Evolutionary conservation across 2,888 invertebrate genomes (phyloP), one percentile per base, ranked within the genome.

Genomic region (Laothoe populi): DNA sequence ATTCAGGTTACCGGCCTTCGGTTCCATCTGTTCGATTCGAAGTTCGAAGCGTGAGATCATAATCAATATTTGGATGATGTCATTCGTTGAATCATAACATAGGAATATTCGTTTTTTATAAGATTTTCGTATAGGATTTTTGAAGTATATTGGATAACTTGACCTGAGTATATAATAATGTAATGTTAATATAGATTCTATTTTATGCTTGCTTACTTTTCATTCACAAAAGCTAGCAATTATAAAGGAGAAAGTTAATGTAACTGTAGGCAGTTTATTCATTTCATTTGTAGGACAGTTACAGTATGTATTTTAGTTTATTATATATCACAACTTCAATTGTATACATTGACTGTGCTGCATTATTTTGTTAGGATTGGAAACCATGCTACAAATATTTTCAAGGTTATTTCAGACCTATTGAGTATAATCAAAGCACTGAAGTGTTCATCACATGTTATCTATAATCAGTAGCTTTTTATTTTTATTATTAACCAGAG

Each of bases 21-120:
- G 13, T 38, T 48, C 38, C 21, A 35, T 42, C 21, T 49, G 24
- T 42, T 42, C 24, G 11, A 10, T 42, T 42, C 1, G 42, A 16
- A 42, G n/a, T 42, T 40, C 21, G 42, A 40, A 26, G 26, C n/a
- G 10, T 53, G 40, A 31, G 38, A 24, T 49, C 60, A 4, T 38
- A 63, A 60, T 62, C 62, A 46, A 62, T 60, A 62, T 48, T 64
- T 67, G 74, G 83, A 82, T 87, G 88, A 87, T 88, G 88, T 86
- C 86, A 87, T 78, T 73, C 71, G 26, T 66, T 66, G 63, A 71
- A 65, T 70, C 70, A 60, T 67, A 64, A 68, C 61, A 70, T 66
- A 64, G 46, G 59, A 59, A n/a, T n/a, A n/a, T 61, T 61, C 59
- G 48, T 57, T 58, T 67, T n/a, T n/a, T n/a, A n/a, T n/a, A n/a